Evolutionary conservation across 2,888 invertebrate genomes (phyloP).

Genomic region (Platypus cylindrus): DNA sequence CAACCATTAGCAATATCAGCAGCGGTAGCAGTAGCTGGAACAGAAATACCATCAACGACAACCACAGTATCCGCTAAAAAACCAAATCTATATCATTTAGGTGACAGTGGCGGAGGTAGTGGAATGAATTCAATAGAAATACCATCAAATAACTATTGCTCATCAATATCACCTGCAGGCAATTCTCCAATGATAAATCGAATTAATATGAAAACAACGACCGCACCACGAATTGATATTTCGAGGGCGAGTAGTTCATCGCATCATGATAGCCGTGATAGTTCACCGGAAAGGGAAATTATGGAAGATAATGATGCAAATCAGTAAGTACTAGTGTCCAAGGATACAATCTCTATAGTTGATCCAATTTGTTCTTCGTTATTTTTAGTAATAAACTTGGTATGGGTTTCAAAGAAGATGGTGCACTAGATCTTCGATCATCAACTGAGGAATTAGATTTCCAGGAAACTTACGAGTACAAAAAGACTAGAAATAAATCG

Average conservation of each 20-base stretch:
- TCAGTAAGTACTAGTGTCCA: conserved; percentile 12
- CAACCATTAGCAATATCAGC: conserved; percentile 7
- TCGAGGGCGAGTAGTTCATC: conserved; percentile 81
- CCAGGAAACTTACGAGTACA: conserved; percentile 45
- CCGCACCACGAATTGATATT: conserved; percentile 77
- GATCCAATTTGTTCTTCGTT: conserved; percentile 1
- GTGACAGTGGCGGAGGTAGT: no score
- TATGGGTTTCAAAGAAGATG: conserved; percentile 44
- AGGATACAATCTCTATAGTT: not conserved
- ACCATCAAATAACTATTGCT: conserved; percentile 2
- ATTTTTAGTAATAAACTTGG: conserved; percentile 28
- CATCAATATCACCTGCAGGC: conserved; percentile 6
- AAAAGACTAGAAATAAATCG: conserved; percentile 29
- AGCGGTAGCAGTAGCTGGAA: no score
- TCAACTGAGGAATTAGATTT: conserved; percentile 82
- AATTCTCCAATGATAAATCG: conserved; percentile 11
- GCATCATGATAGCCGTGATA: conserved; percentile 74
- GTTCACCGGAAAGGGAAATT: conserved; percentile 73
- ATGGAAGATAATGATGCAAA: conserved; percentile 30
- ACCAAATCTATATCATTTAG: not conserved
- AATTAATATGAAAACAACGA: conserved; percentile 40
- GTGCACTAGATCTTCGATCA: conserved; percentile 71
- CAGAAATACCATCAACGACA: conserved; percentile 17
- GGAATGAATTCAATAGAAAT: no score
- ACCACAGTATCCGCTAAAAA: not conserved